A percentile compares a stretch with the other conserved stretches of the same genome.
phyloP scores from a whole-genome alignment of 2,113 vertebrate genomes.

The Puffinus mauretanicus region DNA sequence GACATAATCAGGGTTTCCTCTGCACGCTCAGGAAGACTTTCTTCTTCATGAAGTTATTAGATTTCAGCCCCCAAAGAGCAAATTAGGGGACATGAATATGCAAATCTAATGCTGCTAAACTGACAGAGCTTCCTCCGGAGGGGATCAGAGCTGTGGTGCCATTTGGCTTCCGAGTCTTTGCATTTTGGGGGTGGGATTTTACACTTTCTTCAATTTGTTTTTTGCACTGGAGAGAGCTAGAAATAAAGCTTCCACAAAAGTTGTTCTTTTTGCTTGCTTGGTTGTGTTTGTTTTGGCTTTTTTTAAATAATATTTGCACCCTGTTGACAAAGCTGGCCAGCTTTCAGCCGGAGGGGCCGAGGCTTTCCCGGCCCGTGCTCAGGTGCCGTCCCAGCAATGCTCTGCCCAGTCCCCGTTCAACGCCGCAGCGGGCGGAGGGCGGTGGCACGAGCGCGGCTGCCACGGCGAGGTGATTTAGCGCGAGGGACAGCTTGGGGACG shows the following conservation, averaged over 20 bases:
- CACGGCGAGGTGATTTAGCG: rapidly evolving
- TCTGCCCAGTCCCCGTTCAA: rapidly evolving
- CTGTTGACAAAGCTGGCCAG: too few species aligned
- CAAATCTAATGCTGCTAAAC: conserved; percentile 29
- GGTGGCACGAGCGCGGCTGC: rapidly evolving
- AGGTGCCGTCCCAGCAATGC: not conserved
- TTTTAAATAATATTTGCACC: rapidly evolving
- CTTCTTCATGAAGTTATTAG: conserved; percentile 2
- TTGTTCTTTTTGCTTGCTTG: not conserved
- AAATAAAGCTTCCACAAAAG: not conserved
- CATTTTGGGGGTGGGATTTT: not conserved
- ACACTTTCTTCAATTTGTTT: not conserved
- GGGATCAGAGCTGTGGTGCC: conserved; percentile 1
- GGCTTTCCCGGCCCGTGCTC: not conserved
- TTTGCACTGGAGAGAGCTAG: not conserved
- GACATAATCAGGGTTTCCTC: conserved; percentile 29
- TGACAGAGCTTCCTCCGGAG: not conserved
- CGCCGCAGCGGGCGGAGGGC: not conserved
- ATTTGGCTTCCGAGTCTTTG: conserved; percentile 15
- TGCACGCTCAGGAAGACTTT: not conserved
- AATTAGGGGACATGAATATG: conserved; percentile 57
- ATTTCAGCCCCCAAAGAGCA: conserved; percentile 20
- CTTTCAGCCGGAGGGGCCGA: too few species aligned
- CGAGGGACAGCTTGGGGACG: not conserved
- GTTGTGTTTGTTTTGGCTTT: not conserved